These are phyloP conservation scores for Ianthella basta DNA, from an alignment of 37 sponge, comb jelly and placozoan species.

Conservation along the genomic window DNA sequence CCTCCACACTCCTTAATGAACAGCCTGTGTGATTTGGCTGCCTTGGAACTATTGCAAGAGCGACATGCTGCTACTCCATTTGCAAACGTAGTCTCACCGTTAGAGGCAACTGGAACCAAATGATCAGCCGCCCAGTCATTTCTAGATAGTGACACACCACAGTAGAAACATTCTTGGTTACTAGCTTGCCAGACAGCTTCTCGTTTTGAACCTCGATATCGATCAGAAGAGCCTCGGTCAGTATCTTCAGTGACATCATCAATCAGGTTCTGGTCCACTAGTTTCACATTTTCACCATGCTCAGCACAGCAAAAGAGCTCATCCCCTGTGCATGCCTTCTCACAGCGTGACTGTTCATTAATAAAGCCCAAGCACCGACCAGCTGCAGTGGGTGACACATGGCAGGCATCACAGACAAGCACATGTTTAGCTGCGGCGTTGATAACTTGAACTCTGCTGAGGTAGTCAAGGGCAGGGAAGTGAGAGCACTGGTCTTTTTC, in stretches of 20 bases:
- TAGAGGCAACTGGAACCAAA: neutral
- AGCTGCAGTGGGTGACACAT: neutral
- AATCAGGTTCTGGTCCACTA: neutral
- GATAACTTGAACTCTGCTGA: neutral
- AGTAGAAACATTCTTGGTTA: neutral
- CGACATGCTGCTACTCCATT: conserved; percentile 9
- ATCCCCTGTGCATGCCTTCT: neutral
- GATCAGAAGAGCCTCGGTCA: neutral
- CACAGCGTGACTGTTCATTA: neutral
- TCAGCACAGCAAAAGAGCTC: neutral
- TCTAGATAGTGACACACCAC: neutral
- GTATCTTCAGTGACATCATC: conserved; percentile 7
- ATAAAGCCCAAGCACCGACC: too few species aligned
- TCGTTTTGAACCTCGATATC: neutral
- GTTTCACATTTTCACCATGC: neutral
- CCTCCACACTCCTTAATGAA: too few species aligned
- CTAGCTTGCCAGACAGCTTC: neutral
- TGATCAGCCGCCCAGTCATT: conserved; percentile 14
- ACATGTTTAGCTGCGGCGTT: neutral
- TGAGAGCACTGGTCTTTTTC: neutral
- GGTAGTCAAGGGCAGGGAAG: neutral
- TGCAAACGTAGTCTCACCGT: neutral
- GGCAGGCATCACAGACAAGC: neutral
- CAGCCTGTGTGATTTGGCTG: too few species aligned
- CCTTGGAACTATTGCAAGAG: conserved; percentile 1